These are phyloP conservation scores for Macaria notata DNA, from an alignment of 2,888 invertebrate species.

Conservation along the genomic window DNA sequence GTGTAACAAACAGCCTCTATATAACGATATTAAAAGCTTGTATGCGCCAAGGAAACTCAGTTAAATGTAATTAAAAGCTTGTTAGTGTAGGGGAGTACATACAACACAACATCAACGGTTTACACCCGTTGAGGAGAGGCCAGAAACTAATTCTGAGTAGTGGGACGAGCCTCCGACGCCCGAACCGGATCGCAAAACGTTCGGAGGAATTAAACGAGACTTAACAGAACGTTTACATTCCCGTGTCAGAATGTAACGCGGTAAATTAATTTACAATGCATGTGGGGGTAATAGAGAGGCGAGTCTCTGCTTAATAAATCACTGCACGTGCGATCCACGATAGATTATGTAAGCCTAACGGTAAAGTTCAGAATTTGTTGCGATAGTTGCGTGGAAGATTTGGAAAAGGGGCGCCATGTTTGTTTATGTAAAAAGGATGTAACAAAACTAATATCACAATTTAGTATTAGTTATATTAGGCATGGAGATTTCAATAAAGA, in stretches of 20 bases:
- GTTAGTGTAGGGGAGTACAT: conserved; percentile 55
- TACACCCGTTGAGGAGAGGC: conserved; percentile 56
- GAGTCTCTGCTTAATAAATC: conserved; percentile 12
- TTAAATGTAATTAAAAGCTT: conserved; percentile 68
- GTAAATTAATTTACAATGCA: conserved; percentile 23
- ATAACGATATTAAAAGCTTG: conserved; percentile 54
- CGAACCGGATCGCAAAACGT: conserved; percentile 46
- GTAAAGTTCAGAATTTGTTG: background rate
- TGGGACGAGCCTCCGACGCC: conserved; percentile 29
- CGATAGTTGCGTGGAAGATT: background rate
- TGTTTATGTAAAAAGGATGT: no score
- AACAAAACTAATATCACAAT: no score
- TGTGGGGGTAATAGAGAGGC: conserved; percentile 9
- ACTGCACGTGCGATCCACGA: conserved; percentile 4
- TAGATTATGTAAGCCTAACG: conserved; percentile 6
- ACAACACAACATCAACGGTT: conserved; percentile 56
- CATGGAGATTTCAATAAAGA: no score
- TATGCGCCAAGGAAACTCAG: conserved; percentile 48
- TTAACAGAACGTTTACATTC: conserved; percentile 49
- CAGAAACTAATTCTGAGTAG: conserved; percentile 66
- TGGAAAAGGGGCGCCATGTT: no score
- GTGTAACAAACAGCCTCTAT: conserved; percentile 42
- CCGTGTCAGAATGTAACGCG: conserved; percentile 38
- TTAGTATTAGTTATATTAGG: no score
- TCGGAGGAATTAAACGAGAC: conserved; percentile 50